phyloP scores from a whole-genome alignment of 2,888 invertebrate species.

The Lysandra bellargus region DNA sequence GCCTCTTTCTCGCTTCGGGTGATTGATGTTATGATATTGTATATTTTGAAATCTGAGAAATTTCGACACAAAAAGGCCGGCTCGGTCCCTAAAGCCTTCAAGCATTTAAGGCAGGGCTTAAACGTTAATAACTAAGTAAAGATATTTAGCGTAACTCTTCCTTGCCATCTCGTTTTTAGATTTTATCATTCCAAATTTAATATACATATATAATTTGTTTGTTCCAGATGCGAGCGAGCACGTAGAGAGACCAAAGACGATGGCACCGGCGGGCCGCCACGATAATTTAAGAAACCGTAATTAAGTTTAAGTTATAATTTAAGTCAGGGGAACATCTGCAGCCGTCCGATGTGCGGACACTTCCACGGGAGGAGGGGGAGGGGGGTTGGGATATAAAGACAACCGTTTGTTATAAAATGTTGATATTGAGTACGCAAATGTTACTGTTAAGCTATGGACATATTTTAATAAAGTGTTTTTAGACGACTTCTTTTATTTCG shows the following conservation, averaged over 20 bases:
- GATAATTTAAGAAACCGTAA: conserved; percentile 73
- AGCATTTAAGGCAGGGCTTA: too few relatives aligned
- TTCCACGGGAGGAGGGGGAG: conserved; percentile 53
- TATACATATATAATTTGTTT: conserved; percentile 38
- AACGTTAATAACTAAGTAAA: too few relatives aligned
- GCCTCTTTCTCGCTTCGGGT: too few relatives aligned
- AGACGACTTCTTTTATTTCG: conserved; percentile 35
- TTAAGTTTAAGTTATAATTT: conserved; percentile 67
- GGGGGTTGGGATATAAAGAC: conserved; percentile 55
- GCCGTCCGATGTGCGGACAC: conserved; percentile 54
- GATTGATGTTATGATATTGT: too few relatives aligned
- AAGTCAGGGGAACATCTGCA: conserved; percentile 70
- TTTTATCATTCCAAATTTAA: neutral
- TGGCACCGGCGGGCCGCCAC: conserved; percentile 58
- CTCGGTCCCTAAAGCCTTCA: too few relatives aligned
- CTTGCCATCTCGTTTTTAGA: neutral
- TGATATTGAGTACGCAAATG: conserved; percentile 48
- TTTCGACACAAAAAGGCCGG: too few relatives aligned
- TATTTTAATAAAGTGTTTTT: conserved; percentile 70
- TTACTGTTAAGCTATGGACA: conserved; percentile 65
- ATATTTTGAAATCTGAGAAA: too few relatives aligned
- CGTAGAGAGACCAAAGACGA: conserved; percentile 62
- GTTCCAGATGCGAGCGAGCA: conserved; percentile 63
- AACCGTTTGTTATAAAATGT: conserved; percentile 45
- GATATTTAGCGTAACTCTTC: too few relatives aligned